Conservation (phyloP, 2,797 vertebrate genomes). For the Petrocephalus schoutedeni region DNA sequence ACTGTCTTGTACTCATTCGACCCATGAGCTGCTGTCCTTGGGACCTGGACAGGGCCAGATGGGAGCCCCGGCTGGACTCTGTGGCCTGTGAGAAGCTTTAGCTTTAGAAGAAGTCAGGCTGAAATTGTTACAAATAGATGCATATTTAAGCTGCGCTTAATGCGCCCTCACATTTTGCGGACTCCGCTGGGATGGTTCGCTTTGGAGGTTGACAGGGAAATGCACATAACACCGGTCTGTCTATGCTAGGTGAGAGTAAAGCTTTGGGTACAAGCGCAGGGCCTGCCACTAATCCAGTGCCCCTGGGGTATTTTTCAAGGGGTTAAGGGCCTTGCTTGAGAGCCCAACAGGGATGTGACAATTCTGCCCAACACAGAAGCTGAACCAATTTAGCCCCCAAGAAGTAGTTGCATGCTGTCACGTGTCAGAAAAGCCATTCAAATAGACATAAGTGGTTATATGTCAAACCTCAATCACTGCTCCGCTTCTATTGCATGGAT, state of each 20-base stretch:
- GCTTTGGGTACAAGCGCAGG: not conserved
- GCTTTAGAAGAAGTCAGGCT: not conserved
- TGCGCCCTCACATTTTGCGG: not conserved
- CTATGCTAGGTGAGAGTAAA: not conserved
- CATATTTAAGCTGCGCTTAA: not conserved
- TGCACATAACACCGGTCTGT: not conserved
- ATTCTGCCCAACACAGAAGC: not conserved
- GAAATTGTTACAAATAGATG: not conserved
- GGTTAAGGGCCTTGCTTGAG: not conserved
- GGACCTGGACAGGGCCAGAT: not conserved
- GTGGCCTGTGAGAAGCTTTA: not conserved
- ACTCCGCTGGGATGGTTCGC: not conserved
- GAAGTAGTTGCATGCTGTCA: not conserved
- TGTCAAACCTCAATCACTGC: not conserved
- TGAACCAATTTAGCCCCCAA: not conserved
- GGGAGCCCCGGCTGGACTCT: not conserved
- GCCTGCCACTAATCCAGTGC: not conserved
- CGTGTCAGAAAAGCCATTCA: not conserved
- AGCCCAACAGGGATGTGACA: not conserved
- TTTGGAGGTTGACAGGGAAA: too few species aligned
- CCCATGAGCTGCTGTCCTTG: slow-evolving; percentile 4
- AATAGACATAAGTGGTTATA: not conserved
- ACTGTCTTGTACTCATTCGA: not conserved
- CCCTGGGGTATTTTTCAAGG: not conserved
- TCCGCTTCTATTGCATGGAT: not conserved